Conservation (phyloP, 2,113 vertebrate species). For the Brachionichthys hirsutus region DNA sequence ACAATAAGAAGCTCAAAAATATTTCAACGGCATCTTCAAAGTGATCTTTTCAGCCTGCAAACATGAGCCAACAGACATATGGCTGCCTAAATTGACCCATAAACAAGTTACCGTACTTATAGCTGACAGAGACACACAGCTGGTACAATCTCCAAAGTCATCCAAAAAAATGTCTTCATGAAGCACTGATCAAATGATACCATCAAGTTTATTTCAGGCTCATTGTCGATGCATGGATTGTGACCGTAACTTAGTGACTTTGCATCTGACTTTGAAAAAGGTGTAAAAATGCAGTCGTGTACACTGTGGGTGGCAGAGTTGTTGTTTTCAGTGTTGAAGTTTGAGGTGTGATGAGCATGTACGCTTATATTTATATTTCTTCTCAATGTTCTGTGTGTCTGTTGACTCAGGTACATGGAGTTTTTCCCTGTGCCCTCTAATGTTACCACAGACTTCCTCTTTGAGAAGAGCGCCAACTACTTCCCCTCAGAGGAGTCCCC, state of each 20-base stretch:
- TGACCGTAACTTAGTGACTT: conserved; percentile 30
- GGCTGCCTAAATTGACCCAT: conserved; percentile 64
- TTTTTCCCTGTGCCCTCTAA: conserved; percentile 95
- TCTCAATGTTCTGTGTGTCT: conserved; percentile 18
- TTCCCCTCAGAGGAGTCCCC: conserved; percentile 96
- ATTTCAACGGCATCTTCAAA: conserved; percentile 44
- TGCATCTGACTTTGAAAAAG: conserved; percentile 52
- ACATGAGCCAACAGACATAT: conserved; percentile 57
- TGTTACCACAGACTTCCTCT: conserved; percentile 90
- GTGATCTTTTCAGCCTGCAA: conserved; percentile 43
- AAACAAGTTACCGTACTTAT: conserved; percentile 62
- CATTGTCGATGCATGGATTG: conserved; percentile 21
- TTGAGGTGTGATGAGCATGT: neutral
- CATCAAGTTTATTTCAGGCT: conserved; percentile 24
- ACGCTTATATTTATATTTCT: conserved; percentile 1
- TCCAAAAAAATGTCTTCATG: conserved; percentile 44
- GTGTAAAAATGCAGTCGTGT: neutral
- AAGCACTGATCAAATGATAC: conserved; percentile 27
- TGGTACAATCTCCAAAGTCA: conserved; percentile 55
- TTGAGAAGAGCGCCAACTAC: conserved; percentile 98
- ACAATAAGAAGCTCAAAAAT: conserved; percentile 37
- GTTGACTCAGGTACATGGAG: conserved; percentile 92
- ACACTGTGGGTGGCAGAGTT: neutral
- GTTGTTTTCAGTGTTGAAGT: conserved; percentile 4
- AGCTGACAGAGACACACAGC: conserved; percentile 61